phyloP scores from a whole-genome alignment of 2,113 vertebrate species.

The Origma solitaria region DNA sequence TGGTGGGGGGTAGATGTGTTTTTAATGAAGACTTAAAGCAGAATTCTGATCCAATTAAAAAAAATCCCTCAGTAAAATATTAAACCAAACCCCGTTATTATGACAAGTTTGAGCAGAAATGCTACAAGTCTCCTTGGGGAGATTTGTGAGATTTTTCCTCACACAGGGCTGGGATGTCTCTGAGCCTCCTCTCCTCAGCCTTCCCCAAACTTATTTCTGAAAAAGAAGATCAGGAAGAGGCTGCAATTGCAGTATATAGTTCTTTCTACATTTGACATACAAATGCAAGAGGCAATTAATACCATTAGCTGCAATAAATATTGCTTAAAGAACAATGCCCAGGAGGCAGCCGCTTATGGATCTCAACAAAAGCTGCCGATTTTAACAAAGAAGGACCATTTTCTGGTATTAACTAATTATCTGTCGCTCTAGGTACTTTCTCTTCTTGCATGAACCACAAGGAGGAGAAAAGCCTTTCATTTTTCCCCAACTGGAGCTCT shows the following conservation, averaged over 20 bases:
- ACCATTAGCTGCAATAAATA: neutral
- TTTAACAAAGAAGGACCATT: neutral
- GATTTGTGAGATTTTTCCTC: neutral
- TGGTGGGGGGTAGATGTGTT: neutral
- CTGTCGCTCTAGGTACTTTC: neutral
- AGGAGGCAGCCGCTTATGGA: neutral
- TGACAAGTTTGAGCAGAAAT: neutral
- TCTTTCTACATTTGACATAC: neutral
- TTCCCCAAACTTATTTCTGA: neutral
- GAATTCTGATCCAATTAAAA: neutral
- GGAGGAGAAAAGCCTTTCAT: neutral
- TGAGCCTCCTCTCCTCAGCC: neutral
- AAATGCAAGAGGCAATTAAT: slow-evolving; percentile 8
- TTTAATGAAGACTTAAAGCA: slow-evolving; percentile 6
- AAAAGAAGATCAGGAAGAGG: neutral
- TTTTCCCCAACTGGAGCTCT: neutral
- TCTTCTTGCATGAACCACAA: neutral
- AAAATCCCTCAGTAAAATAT: neutral
- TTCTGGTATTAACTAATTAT: neutral
- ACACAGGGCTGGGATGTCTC: neutral
- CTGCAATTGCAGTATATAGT: neutral
- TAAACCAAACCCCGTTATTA: neutral
- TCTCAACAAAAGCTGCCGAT: neutral
- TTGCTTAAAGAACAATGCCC: neutral
- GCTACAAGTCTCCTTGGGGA: neutral